Evolutionary conservation across 1,140 invertebrate genomes (phyloP).

Genomic region (Phortica variegata): DNA sequence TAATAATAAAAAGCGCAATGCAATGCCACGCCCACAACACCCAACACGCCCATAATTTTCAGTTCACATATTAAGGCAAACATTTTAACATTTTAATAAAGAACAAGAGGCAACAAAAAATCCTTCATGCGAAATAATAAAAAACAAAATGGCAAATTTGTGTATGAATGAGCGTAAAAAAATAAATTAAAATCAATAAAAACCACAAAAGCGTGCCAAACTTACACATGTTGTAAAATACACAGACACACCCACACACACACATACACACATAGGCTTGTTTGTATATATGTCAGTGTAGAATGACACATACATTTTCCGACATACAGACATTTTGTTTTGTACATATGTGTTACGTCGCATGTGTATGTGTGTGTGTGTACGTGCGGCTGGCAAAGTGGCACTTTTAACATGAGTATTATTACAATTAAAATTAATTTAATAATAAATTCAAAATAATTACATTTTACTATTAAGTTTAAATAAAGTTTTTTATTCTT

Average conservation of each 20-base stretch:
- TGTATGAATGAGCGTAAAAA: too few relatives aligned
- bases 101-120: too few relatives aligned
- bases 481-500: conserved; percentile 38
- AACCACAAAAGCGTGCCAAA: conserved; percentile 15
- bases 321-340: conserved; percentile 9
- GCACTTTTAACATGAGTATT: conserved; percentile 49
- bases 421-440: conserved; percentile 57
- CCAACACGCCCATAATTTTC: too few relatives aligned
- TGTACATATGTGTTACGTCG: not conserved
- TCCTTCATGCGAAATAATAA: too few relatives aligned
- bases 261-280: too few relatives aligned
- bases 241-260: conserved; percentile 22
- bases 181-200: conserved; percentile 53
- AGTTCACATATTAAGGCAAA: too few relatives aligned
- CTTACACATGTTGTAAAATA: not conserved
- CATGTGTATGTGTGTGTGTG: conserved; percentile 7
- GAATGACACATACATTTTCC: not conserved
- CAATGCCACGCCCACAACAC: too few relatives aligned
- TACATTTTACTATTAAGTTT: conserved; percentile 53
- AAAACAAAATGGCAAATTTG: too few relatives aligned
- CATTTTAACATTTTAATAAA: too few relatives aligned
- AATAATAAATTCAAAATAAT: conserved; percentile 57
- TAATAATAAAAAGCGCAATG: too few relatives aligned
- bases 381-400: conserved; percentile 5
- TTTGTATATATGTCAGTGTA: too few relatives aligned